Evolutionary conservation across 2,888 invertebrate species (phyloP), one percentile per base, ranked within the genome.

Genomic region (Microchrysa polita): DNA sequence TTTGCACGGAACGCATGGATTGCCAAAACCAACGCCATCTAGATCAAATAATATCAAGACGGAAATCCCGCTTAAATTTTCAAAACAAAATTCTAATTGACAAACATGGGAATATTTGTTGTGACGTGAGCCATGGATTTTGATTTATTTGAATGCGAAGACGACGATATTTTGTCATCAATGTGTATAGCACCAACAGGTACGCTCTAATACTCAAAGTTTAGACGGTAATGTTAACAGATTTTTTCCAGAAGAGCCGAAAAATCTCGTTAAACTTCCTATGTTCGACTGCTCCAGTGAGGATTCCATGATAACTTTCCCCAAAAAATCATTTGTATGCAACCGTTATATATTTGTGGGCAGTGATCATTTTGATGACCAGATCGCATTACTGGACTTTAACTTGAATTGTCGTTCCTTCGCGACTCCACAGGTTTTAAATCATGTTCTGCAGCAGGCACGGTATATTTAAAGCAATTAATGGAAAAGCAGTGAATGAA

Each of bases 91-190:
- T n/a, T n/a, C n/a, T n/a, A n/a, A n/a, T n/a, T n/a, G n/a, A n/a
- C n/a, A n/a, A n/a, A n/a, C n/a, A n/a, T n/a, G n/a, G n/a, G n/a
- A n/a, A n/a, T n/a, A n/a, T n/a, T n/a, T n/a, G n/a, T n/a, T 10
- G 7, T 44, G 7, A n/a, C n/a, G 61, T 40, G 23, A 22, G 22
- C 20, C 20, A 84, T 84, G 84, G 84, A 84, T 79, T 83, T 84
- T 74, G 83, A 84, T 79, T 78, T 84, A n/a, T 84, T 84, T 77
- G 82, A 82, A 75, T 77, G 79, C 2, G 84, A 84, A 67, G 84
- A 84, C 65, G 84, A 84, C 73, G 82, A 82, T 34, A 79, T 84
- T 42, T 74, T 84, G 2, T 80, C 80, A 4, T 80, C 79, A 1
- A 73, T 83, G 14, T 80, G 78, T 63, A 74, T 81, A 18, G 78